Evolutionary conservation across 2,113 vertebrate genomes (phyloP).

Genomic region (Labeo rohita): DNA sequence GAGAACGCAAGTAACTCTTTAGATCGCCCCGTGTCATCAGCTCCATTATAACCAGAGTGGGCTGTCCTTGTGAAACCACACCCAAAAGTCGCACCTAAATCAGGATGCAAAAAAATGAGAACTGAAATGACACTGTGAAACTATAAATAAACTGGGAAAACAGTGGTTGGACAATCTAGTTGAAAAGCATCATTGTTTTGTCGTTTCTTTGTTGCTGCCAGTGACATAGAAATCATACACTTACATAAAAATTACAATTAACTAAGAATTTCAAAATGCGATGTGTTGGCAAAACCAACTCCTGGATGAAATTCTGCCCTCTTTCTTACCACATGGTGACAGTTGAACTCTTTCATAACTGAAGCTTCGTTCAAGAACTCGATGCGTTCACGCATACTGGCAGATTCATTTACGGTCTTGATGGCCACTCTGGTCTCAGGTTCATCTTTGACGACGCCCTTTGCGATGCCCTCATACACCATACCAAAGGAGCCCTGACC

Average conservation of each 20-base stretch:
- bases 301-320: background rate
- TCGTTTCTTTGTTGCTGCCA: background rate
- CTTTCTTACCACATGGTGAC: constrained; percentile 94
- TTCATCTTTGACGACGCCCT: constrained; percentile 95
- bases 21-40: constrained; percentile 98
- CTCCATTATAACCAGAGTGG: constrained; percentile 98
- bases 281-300: background rate
- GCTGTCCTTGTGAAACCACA: constrained; percentile 97
- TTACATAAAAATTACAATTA: background rate
- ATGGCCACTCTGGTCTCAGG: constrained; percentile 94
- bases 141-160: background rate
- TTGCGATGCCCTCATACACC: constrained; percentile 97
- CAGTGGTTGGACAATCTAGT: background rate
- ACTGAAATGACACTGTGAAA: background rate
- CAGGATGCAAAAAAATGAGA: background rate
- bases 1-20: constrained; percentile 93
- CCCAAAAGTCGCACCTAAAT: constrained; percentile 92
- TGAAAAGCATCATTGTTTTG: background rate
- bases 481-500: constrained; percentile 98
- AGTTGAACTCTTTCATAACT: constrained; percentile 99
- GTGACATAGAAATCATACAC: background rate
- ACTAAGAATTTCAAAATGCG: background rate
- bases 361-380: constrained; percentile 98
- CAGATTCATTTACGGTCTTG: constrained; percentile 96
- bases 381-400: constrained; percentile 95